Conservation (phyloP, 2,113 vertebrate genomes). For the Motacilla tschutschensis region DNA sequence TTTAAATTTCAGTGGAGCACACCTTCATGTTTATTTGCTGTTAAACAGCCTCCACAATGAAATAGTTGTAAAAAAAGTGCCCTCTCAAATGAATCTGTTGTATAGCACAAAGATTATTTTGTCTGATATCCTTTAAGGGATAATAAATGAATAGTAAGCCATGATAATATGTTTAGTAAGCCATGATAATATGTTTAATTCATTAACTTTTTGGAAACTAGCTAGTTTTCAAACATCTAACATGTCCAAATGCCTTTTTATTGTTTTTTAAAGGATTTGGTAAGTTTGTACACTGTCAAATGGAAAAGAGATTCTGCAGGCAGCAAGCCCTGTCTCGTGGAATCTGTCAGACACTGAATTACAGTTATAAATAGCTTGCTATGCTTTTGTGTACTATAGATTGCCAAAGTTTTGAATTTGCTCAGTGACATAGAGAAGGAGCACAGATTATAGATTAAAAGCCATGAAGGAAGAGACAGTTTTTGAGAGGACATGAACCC, state of each 20-base stretch:
- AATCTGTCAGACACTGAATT: not conserved
- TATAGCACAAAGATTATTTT: not conserved
- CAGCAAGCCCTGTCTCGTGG: not conserved
- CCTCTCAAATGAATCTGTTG: not conserved
- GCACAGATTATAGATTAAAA: not conserved
- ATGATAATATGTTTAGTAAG: not conserved
- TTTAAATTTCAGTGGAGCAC: conserved; percentile 1
- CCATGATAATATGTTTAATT: not conserved
- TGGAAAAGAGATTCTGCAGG: not conserved
- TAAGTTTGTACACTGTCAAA: not conserved
- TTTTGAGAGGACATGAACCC: not conserved
- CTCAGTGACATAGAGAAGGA: not conserved
- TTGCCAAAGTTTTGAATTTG: not conserved
- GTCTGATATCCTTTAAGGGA: not conserved
- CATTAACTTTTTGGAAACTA: not conserved
- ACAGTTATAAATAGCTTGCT: not conserved
- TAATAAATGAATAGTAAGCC: not conserved
- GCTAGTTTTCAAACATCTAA: not conserved
- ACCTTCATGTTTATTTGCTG: not conserved
- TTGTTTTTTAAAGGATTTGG: not conserved
- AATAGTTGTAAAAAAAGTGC: not conserved
- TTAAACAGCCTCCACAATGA: not conserved
- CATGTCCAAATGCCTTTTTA: not conserved
- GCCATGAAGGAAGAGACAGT: not conserved
- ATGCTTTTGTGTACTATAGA: not conserved